Percentiles rank a stretch among this genome's conserved stretches.
phyloP scores from a whole-genome alignment of 2,113 vertebrate genomes.

The Myotis brandtii region DNA sequence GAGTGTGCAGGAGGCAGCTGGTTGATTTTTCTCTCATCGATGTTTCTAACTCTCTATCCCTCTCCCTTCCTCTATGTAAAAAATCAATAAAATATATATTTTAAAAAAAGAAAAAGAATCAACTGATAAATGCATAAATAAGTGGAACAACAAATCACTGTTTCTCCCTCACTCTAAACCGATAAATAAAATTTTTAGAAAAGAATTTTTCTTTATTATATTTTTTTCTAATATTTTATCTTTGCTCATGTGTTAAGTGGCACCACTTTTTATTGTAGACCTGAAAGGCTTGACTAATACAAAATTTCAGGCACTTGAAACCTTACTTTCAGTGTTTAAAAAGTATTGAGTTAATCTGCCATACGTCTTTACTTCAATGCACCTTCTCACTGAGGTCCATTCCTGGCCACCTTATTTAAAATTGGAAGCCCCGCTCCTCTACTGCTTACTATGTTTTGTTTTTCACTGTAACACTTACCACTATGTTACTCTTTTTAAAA shows the following conservation, averaged over 20 bases:
- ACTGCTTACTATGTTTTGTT: neutral
- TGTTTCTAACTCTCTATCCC: no score
- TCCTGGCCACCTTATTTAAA: neutral
- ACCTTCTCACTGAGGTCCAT: neutral
- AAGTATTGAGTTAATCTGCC: neutral
- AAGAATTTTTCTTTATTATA: neutral
- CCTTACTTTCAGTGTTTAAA: neutral
- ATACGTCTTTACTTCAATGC: neutral
- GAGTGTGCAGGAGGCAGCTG: no score
- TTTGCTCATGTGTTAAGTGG: neutral
- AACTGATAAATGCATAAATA: neutral
- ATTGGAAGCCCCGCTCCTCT: fast-evolving
- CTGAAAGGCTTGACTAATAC: neutral
- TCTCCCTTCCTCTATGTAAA: no score
- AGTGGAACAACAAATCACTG: neutral
- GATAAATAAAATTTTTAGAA: neutral
- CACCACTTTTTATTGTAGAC: neutral
- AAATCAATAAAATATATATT: no score
- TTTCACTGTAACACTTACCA: neutral
- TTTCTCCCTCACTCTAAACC: neutral
- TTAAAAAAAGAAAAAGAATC: neutral
- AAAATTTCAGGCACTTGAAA: neutral
- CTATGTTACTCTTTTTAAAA: neutral
- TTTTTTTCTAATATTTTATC: constrained; percentile 40
- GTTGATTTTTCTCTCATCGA: no score